A percentile compares a stretch with the other conserved stretches of the same genome.
Conservation (phyloP, 2,888 invertebrate genomes). For the Tryphoninae sp. region DNA sequence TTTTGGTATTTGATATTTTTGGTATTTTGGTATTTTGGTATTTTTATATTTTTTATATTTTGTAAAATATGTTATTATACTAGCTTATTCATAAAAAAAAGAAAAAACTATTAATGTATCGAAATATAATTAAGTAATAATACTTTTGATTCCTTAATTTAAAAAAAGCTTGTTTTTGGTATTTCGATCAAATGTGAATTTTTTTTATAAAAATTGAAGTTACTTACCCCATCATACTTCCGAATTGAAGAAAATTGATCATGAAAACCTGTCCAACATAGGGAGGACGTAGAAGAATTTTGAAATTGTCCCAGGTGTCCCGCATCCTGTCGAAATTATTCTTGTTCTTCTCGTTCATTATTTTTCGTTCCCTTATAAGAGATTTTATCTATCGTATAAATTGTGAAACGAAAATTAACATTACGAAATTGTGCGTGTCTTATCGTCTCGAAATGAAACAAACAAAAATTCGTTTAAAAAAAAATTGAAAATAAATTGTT, state of each 20-base stretch:
- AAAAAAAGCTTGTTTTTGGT: too few relatives aligned
- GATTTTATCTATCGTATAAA: constrained; percentile 79
- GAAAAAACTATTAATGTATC: not conserved
- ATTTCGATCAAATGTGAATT: too few relatives aligned
- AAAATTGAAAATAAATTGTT: too few relatives aligned
- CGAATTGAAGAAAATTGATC: constrained; percentile 86
- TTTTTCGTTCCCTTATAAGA: constrained; percentile 72
- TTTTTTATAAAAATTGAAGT: not conserved
- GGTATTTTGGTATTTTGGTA: too few relatives aligned
- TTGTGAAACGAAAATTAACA: constrained; percentile 61
- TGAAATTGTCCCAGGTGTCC: constrained; percentile 85
- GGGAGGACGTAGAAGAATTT: constrained; percentile 86
- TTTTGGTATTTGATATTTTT: too few relatives aligned
- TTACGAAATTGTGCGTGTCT: constrained; percentile 45
- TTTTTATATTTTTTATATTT: too few relatives aligned
- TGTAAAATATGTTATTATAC: constrained; percentile 12
- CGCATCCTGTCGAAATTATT: constrained; percentile 82
- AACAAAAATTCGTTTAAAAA: not conserved
- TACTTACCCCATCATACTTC: constrained; percentile 86
- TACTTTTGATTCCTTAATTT: too few relatives aligned
- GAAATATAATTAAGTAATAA: too few relatives aligned
- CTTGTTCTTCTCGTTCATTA: constrained; percentile 62
- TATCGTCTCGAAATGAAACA: constrained; percentile 70
- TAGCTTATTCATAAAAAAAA: not conserved
- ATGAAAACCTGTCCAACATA: constrained; percentile 85